Base-by-base conservation (phyloP, 1,140 invertebrate genomes). In the Oncopeltus fasciatus region DNA sequence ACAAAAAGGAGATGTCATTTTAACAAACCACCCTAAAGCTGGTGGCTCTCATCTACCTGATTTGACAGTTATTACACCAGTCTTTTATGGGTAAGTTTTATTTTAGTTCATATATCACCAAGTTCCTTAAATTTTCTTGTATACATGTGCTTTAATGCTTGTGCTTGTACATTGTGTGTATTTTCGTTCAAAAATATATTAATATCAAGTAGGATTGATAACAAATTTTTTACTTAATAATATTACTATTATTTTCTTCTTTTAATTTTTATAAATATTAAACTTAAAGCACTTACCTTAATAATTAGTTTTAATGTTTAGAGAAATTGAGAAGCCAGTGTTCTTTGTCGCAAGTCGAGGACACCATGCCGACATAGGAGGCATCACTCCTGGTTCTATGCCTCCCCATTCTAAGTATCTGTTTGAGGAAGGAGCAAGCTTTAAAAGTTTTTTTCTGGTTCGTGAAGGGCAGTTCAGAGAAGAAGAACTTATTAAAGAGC, bases 311-410 rank as follows among this genome's bases (percentile, higher is more conserved):
- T 27, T 26, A 26, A 24, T 53, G 16, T 38, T n/a, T 53, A 53
- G 49, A 14, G 49, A 53, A 9, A 4, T 53, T 53, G 20, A 18
- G 1, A 75, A 76, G 27, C 92, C 94, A 4, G 88, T 98, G 57
- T 99, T 99, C 76, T 99, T 93, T 77, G 95, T 99, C n/a, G 97
- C 96, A 1, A 95, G 90, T 67, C 82, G 97, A 60, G 97, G 96
- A 0, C 97, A 99, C 77, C 97, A 99, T 79, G 94, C 95, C 1
- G 97, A 99, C 72, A 99, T 99, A 71, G 97, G 97, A 20, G 97
- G 96, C 0, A 88, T 96, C 21, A 95, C 93, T 0, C 95, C 95
- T 0, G 96, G 96, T 16, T 98, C 94, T 0, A 99, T 99, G 96
- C 97, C 96, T 1, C 92, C 96, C 0, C 90, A 98, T 78, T 98